phyloP scores from a whole-genome alignment of 2,113 vertebrate genomes.

The Phocoena phocoena region DNA sequence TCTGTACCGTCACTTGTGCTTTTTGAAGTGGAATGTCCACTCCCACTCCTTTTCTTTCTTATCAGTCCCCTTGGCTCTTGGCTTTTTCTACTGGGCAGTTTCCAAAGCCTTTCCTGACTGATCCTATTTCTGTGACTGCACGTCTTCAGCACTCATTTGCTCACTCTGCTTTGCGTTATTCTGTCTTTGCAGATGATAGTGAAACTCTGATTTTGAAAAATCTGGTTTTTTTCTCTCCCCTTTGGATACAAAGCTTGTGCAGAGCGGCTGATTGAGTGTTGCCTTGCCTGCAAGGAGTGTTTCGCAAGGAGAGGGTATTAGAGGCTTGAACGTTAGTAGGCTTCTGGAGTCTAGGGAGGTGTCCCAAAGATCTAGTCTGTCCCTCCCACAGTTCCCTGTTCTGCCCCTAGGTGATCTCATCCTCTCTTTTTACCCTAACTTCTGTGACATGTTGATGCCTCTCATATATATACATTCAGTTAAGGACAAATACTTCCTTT shows the following conservation, averaged over 20 bases:
- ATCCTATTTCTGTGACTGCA: neutral
- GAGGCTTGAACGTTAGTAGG: neutral
- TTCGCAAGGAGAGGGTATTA: neutral
- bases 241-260: neutral
- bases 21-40: neutral
- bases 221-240: neutral
- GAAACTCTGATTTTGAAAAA: slow-evolving; percentile 9
- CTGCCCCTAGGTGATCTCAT: neutral
- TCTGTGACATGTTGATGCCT: neutral
- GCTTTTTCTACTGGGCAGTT: neutral
- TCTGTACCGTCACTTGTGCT: neutral
- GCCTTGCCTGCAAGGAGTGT: neutral
- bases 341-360: neutral
- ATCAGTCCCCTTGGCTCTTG: neutral
- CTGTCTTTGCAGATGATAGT: neutral
- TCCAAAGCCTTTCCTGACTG: neutral
- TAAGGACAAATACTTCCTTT: neutral
- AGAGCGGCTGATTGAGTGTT: neutral
- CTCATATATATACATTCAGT: neutral
- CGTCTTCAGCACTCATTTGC: neutral
- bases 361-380: neutral
- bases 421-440: neutral
- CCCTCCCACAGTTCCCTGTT: neutral
- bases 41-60: neutral
- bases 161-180: neutral